Base-by-base conservation (phyloP, 2,888 invertebrate species). In the Antheraea assamensis region DNA sequence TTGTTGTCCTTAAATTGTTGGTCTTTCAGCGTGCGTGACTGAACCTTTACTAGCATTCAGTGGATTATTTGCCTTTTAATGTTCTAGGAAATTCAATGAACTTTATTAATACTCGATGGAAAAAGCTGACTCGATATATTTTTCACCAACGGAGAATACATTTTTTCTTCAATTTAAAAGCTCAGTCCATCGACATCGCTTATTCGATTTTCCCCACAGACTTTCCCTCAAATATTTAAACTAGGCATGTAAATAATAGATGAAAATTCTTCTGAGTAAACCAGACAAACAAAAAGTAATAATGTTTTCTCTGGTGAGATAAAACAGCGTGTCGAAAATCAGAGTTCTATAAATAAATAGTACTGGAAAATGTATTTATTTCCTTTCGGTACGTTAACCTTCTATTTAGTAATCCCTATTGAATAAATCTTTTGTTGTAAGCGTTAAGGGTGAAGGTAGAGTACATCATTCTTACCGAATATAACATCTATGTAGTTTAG, bases 181-280 rank as follows among this genome's bases (percentile, higher is more conserved):
- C 17, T 17, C 21, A 8, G 30, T 30, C 30, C 61, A 17, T 64
- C 30, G 61, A 64, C 61, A 30, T 19, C 30, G 30, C 27, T 30
- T 27, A 30, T 64, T 64, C 61, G 30, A 64, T 64, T 64, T 64
- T 58, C 24, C 3, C 30, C 27, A 4, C 15, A 64, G 13, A 21
- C 52, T 58, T 64, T 64, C 17, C 61, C 61, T 64, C 17, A 64
- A 64, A 64, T 64, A 64, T 64, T 64, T 64, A 64, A 64, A 64
- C 27, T 30, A 30, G 30, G 61, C 61, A 30, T 64, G 61, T 64
- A 30, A 64, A 64, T 64, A 64, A 64, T 17, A 30, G 30, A 64
- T 17, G 27, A 13, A 27, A 30, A 64, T 27, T 64, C 27, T 5
- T 30, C 27, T 27, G 3, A 27, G 13, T 3, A 17, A 64, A 64